Conservation (phyloP, 2,888 invertebrate genomes). For the Pyrgus malvae region DNA sequence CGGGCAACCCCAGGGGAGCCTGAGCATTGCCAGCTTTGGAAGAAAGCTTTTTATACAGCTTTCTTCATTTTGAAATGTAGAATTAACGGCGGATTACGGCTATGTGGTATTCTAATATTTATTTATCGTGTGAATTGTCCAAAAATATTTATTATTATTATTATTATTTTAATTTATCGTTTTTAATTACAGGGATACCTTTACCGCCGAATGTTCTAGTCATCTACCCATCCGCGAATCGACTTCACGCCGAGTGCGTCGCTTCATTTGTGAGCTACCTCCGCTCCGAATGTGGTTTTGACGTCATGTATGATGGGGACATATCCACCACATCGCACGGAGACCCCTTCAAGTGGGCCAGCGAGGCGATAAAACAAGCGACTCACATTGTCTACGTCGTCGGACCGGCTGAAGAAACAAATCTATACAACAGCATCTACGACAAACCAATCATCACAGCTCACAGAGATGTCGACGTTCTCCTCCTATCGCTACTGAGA, state of each 20-base stretch:
- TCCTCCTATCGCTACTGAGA: conserved; percentile 56
- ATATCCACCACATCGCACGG: conserved; percentile 57
- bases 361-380: conserved; percentile 56
- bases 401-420: conserved; percentile 59
- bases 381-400: conserved; percentile 65
- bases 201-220: conserved; percentile 66
- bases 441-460: conserved; percentile 65
- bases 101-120: no score
- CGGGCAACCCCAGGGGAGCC: no score
- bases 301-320: conserved; percentile 66
- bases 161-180: no score
- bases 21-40: no score
- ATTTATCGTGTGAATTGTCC: no score
- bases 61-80: no score
- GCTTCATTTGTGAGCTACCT: conserved; percentile 61
- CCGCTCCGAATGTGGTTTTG: conserved; percentile 63
- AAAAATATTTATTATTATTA: no score
- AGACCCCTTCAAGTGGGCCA: conserved; percentile 68
- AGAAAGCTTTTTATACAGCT: no score
- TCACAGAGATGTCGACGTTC: conserved; percentile 55
- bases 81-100: no score
- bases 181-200: conserved; percentile 53
- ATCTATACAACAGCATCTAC: conserved; percentile 60
- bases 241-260: conserved; percentile 68
- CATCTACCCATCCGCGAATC: conserved; percentile 61